These are phyloP conservation scores for Bothrops jararaca DNA, from an alignment of 2,113 vertebrate species.

Conservation along the genomic window DNA sequence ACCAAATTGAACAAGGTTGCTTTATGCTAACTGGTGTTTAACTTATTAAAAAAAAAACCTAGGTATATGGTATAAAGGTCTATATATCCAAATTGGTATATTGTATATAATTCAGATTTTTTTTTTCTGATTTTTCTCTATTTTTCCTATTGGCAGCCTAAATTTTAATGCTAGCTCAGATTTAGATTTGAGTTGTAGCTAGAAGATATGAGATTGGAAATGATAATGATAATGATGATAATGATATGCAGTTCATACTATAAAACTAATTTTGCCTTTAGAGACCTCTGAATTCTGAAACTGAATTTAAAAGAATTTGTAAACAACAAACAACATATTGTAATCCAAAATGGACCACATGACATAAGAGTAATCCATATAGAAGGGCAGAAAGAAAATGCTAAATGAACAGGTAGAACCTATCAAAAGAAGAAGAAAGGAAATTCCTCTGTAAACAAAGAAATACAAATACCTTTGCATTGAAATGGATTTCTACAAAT, in stretches of 20 bases:
- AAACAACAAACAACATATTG: background rate
- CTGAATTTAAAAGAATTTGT: background rate
- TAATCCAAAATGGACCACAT: background rate
- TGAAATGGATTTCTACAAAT: conserved; percentile 98
- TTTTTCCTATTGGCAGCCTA: background rate
- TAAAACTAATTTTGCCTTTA: background rate
- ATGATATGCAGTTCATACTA: background rate
- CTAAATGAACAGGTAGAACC: background rate
- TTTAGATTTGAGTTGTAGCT: background rate
- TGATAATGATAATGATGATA: background rate
- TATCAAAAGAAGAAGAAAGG: background rate
- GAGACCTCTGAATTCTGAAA: background rate
- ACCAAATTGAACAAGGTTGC: background rate
- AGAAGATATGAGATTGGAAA: background rate
- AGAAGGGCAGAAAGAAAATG: background rate
- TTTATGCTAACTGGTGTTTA: background rate
- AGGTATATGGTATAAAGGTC: background rate
- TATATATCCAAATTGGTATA: no score
- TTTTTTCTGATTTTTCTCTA: background rate
- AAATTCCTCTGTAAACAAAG: conserved; percentile 1
- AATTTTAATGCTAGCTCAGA: background rate
- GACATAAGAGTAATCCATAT: background rate
- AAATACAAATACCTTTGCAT: conserved; percentile 81
- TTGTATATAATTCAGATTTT: background rate
- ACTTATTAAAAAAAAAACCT: background rate